phyloP scores from a whole-genome alignment of 1,140 invertebrate species.

The Gyrodactylus bullatarudis region DNA sequence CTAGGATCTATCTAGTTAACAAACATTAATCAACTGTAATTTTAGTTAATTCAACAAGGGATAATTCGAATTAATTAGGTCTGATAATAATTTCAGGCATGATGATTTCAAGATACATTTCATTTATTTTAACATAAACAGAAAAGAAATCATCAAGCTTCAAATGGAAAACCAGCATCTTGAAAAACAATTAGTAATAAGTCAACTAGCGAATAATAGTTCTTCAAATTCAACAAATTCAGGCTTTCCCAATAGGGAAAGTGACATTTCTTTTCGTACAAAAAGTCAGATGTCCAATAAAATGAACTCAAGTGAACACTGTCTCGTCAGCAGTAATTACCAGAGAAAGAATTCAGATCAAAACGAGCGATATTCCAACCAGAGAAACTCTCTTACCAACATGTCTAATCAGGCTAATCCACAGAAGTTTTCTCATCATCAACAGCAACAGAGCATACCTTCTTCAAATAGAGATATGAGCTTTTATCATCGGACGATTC shows the following conservation, averaged over 20 bases:
- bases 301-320: neutral
- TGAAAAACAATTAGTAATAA: conserved; percentile 34
- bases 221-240: neutral
- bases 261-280: neutral
- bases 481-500: neutral
- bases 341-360: too few species aligned
- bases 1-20: neutral
- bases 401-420: too few species aligned
- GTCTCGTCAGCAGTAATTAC: too few species aligned
- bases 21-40: neutral
- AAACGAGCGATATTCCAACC: neutral
- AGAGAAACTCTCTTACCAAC: neutral
- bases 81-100: neutral
- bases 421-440: neutral
- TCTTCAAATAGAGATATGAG: neutral
- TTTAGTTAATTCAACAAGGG: neutral
- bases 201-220: neutral
- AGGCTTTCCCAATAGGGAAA: too few species aligned
- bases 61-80: neutral
- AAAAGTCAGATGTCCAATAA: neutral
- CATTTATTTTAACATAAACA: conserved; percentile 14
- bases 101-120: too few species aligned
- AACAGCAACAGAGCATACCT: neutral
- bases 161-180: conserved; percentile 50
- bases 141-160: conserved; percentile 40